A percentile compares a stretch with the other conserved stretches of the same genome.
phyloP scores from a whole-genome alignment of 2,888 invertebrate species.

The Aspidiotus rigidus region DNA sequence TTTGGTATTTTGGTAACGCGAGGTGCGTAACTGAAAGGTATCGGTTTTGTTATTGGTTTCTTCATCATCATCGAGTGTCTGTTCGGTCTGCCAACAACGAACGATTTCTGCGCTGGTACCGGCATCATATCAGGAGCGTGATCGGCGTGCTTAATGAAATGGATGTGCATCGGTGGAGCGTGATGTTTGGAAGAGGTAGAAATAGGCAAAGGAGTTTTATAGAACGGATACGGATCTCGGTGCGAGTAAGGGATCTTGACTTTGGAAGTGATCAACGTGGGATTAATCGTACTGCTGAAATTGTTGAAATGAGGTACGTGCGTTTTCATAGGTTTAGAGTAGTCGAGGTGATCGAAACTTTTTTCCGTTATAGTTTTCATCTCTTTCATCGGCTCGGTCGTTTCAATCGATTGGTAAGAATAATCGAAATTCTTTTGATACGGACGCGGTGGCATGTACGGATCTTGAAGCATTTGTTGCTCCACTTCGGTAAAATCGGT shows the following conservation, averaged over 20 bases:
- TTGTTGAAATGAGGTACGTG: background rate
- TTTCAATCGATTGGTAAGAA: constrained; percentile 26
- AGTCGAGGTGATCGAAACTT: background rate
- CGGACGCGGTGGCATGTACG: constrained; percentile 30
- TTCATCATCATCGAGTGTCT: constrained; percentile 34
- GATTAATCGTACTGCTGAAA: background rate
- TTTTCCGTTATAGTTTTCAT: constrained; percentile 10
- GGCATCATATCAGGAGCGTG: constrained; percentile 19
- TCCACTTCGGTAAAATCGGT: constrained; percentile 22
- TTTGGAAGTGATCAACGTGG: background rate
- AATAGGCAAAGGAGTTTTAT: background rate
- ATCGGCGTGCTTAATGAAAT: constrained; percentile 35
- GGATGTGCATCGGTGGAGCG: constrained; percentile 25
- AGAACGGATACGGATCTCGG: constrained; percentile 9
- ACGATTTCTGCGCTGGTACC: constrained; percentile 8
- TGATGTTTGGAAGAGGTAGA: constrained; percentile 18
- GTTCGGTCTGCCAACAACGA: constrained; percentile 16
- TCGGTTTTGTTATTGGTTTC: constrained; percentile 34
- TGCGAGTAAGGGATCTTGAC: background rate
- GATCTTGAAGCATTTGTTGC: constrained; percentile 22
- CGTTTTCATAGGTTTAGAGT: background rate
- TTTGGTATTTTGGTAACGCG: constrained; percentile 13
- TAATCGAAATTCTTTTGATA: constrained; percentile 32
- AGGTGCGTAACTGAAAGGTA: constrained; percentile 5
- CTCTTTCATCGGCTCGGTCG: constrained; percentile 23